Base-by-base conservation (phyloP, 1,140 invertebrate genomes). In the Drosophila seguyi region DNA sequence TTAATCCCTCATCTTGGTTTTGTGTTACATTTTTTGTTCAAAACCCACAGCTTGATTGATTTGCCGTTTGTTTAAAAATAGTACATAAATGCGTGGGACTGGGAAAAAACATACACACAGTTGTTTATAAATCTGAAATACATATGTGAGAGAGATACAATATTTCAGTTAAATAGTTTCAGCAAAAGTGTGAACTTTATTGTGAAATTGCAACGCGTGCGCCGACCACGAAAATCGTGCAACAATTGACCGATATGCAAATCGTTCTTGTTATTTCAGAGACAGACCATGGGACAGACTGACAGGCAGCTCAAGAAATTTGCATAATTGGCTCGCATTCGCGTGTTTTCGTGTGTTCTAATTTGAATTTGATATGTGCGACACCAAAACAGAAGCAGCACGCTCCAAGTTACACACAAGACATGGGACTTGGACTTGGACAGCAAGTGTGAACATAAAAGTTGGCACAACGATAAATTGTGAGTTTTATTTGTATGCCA, bases 161-260 rank as follows among this genome's bases (percentile, higher is more conserved):
- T 41, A 67, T 60, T 72, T 22, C 31, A 14, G n/a, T 41, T 27
- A 45, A 62, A 42, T 59, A 57, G 47, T 71, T 74, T 60, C 25
- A 60, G n/a, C 55, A 65, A 57, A 58, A 57, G 57, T 45, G 62
- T 48, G 72, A 72, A 80, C 45, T 48, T 62, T 66, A 59, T 69
- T 82, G 50, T 22, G 68, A 53, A 83, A 79, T 79, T 83, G 57
- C 45, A 87, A 77, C 82, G 84, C 84, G 76, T 88, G 79, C 84
- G 61, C 42, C 36, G 48, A 56, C 38, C 65, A 60, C 66, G 44
- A 68, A 79, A 79, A 65, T 87, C 83, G 83, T 87, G 84, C 84
- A 72, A 83, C 83, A 88, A 83, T 83, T 88, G 83, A 87, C 83
- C 83, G 84, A 88, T 76, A 87, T 88, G 84, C 80, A 88, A 88